Conservation (phyloP, 2,797 vertebrate genomes). For the Rhincodon typus region DNA sequence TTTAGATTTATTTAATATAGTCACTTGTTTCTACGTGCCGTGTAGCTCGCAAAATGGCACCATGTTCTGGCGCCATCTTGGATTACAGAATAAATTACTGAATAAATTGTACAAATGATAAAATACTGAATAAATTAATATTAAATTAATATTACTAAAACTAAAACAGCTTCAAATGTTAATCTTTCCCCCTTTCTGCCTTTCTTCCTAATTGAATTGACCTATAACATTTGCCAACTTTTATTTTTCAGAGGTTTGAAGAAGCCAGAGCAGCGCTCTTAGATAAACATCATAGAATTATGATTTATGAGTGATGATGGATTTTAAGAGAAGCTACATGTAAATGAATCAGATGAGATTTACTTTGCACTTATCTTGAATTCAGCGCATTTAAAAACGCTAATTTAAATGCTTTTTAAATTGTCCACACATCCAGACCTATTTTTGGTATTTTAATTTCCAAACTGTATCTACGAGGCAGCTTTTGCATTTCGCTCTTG, state of each 20-base stretch:
- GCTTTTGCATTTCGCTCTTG: not conserved
- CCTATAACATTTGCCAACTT: not conserved
- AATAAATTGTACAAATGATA: too few relatives aligned
- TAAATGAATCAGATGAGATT: not conserved
- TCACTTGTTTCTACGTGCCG: too few relatives aligned
- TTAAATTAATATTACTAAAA: too few relatives aligned
- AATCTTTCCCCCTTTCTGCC: too few relatives aligned
- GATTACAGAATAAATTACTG: too few relatives aligned
- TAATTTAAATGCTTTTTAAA: not conserved
- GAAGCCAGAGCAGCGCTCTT: not conserved
- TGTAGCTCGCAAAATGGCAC: too few relatives aligned
- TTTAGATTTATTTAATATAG: too few relatives aligned
- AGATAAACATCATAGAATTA: not conserved
- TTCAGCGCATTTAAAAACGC: not conserved
- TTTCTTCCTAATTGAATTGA: not conserved
- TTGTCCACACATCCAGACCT: not conserved
- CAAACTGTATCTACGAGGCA: not conserved
- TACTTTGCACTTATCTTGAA: not conserved
- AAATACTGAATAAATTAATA: too few relatives aligned
- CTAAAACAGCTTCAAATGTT: too few relatives aligned
- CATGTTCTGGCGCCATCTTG: too few relatives aligned
- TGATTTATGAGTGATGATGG: not conserved
- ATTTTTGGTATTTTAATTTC: not conserved
- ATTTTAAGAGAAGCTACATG: not conserved
- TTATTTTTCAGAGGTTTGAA: not conserved